These are phyloP conservation scores for Holacanthella duospinosa DNA, from an alignment of 2,888 invertebrate species.

Conservation along the genomic window DNA sequence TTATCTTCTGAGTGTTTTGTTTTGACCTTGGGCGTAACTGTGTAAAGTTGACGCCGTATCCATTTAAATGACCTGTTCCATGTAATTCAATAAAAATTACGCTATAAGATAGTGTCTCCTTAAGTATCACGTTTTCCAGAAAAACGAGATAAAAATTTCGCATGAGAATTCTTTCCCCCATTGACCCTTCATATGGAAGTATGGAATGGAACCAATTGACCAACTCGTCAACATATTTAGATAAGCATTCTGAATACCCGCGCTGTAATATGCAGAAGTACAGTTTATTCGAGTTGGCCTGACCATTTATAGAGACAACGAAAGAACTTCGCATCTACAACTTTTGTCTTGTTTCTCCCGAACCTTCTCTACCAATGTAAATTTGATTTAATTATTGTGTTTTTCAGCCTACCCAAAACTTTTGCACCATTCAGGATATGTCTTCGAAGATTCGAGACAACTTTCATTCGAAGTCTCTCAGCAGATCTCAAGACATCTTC, in stretches of 20 bases:
- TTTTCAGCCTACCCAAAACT: constrained; percentile 33
- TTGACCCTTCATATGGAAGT: no score
- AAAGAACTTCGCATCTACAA: no score
- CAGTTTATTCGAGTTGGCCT: not conserved
- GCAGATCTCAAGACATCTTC: constrained; percentile 25
- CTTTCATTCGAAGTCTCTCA: constrained; percentile 33
- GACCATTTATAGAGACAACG: no score
- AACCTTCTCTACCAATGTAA: no score
- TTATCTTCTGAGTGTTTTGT: constrained; percentile 24
- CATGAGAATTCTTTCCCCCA: not conserved
- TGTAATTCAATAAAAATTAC: constrained; percentile 7
- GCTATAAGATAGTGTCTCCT: not conserved
- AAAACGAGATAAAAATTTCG: not conserved
- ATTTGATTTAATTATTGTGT: no score
- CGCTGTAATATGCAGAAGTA: no score
- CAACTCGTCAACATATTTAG: no score
- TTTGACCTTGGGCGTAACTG: constrained; percentile 28
- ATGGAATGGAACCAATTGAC: no score
- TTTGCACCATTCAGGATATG: constrained; percentile 33
- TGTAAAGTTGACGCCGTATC: constrained; percentile 35
- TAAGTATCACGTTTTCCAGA: no score
- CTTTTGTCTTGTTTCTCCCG: no score
- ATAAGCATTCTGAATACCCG: no score
- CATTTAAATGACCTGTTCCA: constrained; percentile 31
- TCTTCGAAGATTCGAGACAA: constrained; percentile 32